These are phyloP conservation scores for Diarsia brunnea DNA, from an alignment of 2,888 invertebrate genomes.

Conservation along the genomic window DNA sequence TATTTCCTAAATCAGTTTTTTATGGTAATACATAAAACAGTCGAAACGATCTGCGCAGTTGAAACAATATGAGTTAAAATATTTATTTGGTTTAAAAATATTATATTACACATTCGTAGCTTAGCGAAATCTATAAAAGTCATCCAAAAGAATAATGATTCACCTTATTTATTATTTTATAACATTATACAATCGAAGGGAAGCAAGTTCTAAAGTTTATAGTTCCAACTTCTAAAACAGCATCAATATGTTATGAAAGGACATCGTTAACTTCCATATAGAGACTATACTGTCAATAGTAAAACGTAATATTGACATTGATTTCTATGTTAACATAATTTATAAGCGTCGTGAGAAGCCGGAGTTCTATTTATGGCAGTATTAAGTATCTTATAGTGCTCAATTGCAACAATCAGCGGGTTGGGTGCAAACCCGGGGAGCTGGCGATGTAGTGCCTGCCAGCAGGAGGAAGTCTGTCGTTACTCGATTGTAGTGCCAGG, in stretches of 20 bases:
- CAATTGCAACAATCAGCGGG: constrained; percentile 67
- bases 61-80: constrained; percentile 18
- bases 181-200: constrained; percentile 31
- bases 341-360: constrained; percentile 69
- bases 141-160: constrained; percentile 14
- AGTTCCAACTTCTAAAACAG: constrained; percentile 19
- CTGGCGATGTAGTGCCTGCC: constrained; percentile 62
- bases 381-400: constrained; percentile 48
- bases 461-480: constrained; percentile 82
- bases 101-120: constrained; percentile 2
- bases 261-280: constrained; percentile 29
- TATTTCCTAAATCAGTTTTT: constrained; percentile 13
- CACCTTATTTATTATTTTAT: constrained; percentile 40
- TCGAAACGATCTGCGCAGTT: constrained; percentile 17
- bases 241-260: constrained; percentile 12
- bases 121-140: constrained; percentile 19
- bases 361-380: constrained; percentile 65
- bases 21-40: constrained; percentile 18
- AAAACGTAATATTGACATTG: constrained; percentile 55
- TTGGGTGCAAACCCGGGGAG: constrained; percentile 66
- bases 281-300: constrained; percentile 24
- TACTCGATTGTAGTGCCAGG: constrained; percentile 79
- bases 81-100: background rate
- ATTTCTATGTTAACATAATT: constrained; percentile 45
- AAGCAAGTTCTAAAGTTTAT: constrained; percentile 30